Evolutionary conservation across 2,888 invertebrate species (phyloP), one percentile per base, ranked within the genome.

Genomic region (Bellardia bayeri): DNA sequence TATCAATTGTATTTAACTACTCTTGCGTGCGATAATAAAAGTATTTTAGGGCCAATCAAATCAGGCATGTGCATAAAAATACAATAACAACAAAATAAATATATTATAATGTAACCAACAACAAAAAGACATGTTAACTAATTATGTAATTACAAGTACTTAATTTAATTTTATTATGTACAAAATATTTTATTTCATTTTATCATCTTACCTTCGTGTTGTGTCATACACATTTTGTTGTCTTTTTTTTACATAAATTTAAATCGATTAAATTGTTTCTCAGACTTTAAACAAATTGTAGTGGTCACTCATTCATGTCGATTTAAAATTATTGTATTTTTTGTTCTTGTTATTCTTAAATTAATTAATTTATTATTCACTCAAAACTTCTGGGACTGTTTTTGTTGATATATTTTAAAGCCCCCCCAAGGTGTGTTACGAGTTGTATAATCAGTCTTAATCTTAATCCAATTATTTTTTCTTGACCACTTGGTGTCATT

Each of bases 391-490:
- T 69, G 13, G 2, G 16, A 7, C 9, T 23, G 9, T 14, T 33
- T 64, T 64, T 40, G 37, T n/a, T 64, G 16, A n/a, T n/a, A 3
- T 16, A 3, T 9, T 37, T n/a, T n/a, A 4, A 51, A n/a, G 14
- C n/a, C 13, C 16, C 16, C 37, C 16, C 71, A 54, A 54, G 37
- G 33, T 51, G 45, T 75, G 49, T 23, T 45, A 61, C 37, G 11
- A 49, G 30, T 75, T 61, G 61, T 63, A 33, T 63, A 63, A 63
- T 75, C 49, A 13, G 16, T 76, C 14, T n/a, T 64, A 64, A 40
- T 64, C 11, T 76, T 76, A 63, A 76, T 76, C 40, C 63, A 76
- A 64, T 76, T 76, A 76, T 56, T 69, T 56, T 69, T 56, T 13
- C 23, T 72, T 72, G 56, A 23, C 40, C 40, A 56, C 56, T 72